Evolutionary conservation across 2,797 vertebrate genomes (phyloP), one percentile per base, ranked within the genome.

Genomic region (Danio albolineatus): DNA sequence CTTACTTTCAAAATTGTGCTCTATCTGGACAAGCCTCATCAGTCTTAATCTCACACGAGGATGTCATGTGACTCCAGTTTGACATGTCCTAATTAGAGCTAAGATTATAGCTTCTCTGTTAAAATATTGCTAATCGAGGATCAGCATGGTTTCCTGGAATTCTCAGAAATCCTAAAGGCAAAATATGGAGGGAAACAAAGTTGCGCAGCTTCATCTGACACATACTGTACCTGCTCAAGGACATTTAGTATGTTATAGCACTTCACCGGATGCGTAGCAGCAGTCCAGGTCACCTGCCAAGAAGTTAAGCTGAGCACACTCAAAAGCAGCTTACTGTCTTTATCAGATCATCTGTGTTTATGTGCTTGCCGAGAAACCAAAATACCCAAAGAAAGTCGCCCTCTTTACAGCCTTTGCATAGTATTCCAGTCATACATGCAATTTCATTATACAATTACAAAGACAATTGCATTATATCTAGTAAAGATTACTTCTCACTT

Each of bases 291-390:
- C 86, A 91, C 88, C 89, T 89, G 90, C 78, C 77, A 66, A 84
- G 87, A 82, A 87, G 84, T 84, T 92, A 87, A 88, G 70, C 86
- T 85, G 89, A 85, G 89, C 88, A 78, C 49, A 62, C 90, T 90
- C 88, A 88, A 90, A 93, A 93, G 89, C 92, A 78, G 90, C 91
- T 93, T 91, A 93, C 66, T 79, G 86, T 60, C 89, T 91, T 94
- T 92, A 93, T 92, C 92, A 89, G 82, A 90, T 94, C 90, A 93
- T 86, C 61, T 21, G 53, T 84, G 86, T 90, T 92, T 91, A 93
- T 89, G 89, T 92, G 89, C 90, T 92, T 92, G 92, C 86, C 86
- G 61, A 80, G 46, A 87, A 90, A 91, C 90, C 82, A 86, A 92
- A 93, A 93, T 93, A 93, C 87, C 69, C 69, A 54, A 9, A 36